phyloP scores from a whole-genome alignment of 2,888 invertebrate species.

The Eueremaeus valkanovi region DNA sequence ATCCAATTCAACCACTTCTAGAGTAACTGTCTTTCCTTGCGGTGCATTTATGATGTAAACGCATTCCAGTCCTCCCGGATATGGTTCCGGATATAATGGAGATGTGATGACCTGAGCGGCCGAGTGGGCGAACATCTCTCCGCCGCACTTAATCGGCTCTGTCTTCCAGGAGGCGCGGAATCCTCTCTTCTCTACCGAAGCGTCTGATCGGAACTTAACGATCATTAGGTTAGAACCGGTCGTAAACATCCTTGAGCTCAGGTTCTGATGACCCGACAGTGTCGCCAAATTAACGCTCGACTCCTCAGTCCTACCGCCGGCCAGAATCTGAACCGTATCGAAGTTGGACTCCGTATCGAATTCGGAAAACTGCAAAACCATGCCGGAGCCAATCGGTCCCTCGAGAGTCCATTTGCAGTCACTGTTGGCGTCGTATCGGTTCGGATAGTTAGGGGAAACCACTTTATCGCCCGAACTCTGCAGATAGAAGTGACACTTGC shows the following conservation, averaged over 20 bases:
- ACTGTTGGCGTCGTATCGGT: conserved; percentile 81
- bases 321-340: conserved; percentile 91
- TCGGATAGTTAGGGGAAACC: conserved; percentile 89
- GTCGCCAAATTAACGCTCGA: conserved; percentile 86
- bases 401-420: conserved; percentile 97
- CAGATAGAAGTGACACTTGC: conserved; percentile 76
- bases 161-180: conserved; percentile 58
- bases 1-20: conserved; percentile 62
- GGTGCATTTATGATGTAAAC: conserved; percentile 86
- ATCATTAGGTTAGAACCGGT: conserved; percentile 98
- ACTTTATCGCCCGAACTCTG: conserved; percentile 91
- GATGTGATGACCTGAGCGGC: conserved; percentile 76
- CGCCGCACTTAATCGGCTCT: conserved; percentile 80
- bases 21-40: conserved; percentile 81
- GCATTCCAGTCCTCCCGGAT: conserved; percentile 94
- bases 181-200: conserved; percentile 85
- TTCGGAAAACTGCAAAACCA: conserved; percentile 85
- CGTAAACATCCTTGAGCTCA: conserved; percentile 76
- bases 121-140: conserved; percentile 66
- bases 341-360: conserved; percentile 96
- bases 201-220: conserved; percentile 91
- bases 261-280: conserved; percentile 76
- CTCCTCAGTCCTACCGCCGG: conserved; percentile 90
- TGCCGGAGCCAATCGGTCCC: conserved; percentile 92
- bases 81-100: conserved; percentile 85